These are phyloP conservation scores for Melangyna quadrimaculata DNA, from an alignment of 2,888 invertebrate genomes.

Conservation along the genomic window DNA sequence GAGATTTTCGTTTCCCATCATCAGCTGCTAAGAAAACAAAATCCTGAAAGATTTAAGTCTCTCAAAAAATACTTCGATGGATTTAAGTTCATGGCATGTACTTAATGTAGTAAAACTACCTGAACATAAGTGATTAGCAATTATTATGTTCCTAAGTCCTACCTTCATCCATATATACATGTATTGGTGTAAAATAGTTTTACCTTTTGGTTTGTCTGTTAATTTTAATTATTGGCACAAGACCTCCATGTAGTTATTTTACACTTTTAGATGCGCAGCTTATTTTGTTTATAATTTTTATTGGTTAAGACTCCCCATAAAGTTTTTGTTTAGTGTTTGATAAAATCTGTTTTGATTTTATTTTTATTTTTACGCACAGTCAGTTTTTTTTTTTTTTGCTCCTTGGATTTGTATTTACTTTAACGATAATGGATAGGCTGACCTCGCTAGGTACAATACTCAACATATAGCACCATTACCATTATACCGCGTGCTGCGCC, in stretches of 20 bases:
- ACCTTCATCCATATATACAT: too few species aligned
- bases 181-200: too few species aligned
- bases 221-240: not conserved
- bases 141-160: too few species aligned
- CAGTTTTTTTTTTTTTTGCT: slow-evolving; percentile 7
- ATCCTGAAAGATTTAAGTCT: too few species aligned
- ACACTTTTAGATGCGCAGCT: not conserved
- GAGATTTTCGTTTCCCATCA: too few species aligned
- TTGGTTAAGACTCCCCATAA: not conserved
- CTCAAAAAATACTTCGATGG: too few species aligned
- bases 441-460: slow-evolving; percentile 38
- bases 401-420: slow-evolving; percentile 40
- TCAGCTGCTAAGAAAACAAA: too few species aligned
- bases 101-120: too few species aligned
- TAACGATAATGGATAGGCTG: slow-evolving; percentile 67
- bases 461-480: slow-evolving; percentile 49
- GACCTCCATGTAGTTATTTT: not conserved
- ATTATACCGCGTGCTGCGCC: not conserved
- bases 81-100: too few species aligned
- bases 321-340: slow-evolving; percentile 2
- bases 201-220: too few species aligned
- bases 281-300: not conserved
- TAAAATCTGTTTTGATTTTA: slow-evolving; percentile 31
- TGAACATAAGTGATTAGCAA: too few species aligned
- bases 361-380: slow-evolving; percentile 40